Conservation (phyloP, 1,140 invertebrate genomes). For the Leguminivora glycinivorella region DNA sequence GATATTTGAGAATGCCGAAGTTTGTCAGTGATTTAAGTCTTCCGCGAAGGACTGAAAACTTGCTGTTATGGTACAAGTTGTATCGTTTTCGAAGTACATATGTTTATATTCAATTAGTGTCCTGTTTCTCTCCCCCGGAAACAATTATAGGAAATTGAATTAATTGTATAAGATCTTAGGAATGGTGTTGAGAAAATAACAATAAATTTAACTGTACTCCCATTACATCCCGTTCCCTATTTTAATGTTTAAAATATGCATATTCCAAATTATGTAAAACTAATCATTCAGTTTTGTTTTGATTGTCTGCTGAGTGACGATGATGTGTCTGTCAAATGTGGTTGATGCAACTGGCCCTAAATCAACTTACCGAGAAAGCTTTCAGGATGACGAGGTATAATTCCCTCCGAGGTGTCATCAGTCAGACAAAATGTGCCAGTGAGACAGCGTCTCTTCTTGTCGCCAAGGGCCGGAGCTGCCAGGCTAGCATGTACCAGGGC, state of each 20-base stretch:
- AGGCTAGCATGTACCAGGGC: constrained; percentile 87
- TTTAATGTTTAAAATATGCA: too few relatives aligned
- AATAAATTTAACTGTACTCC: too few relatives aligned
- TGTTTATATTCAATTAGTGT: not conserved
- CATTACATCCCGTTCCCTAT: too few relatives aligned
- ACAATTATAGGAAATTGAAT: not conserved
- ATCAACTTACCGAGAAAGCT: constrained; percentile 93
- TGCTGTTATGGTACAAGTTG: not conserved
- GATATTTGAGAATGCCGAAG: constrained; percentile 1
- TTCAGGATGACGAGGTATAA: constrained; percentile 94
- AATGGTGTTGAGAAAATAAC: too few relatives aligned
- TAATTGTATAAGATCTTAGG: too few relatives aligned
- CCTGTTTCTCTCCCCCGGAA: not conserved
- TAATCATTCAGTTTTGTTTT: too few relatives aligned
- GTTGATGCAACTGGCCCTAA: too few relatives aligned
- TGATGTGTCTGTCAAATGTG: too few relatives aligned
- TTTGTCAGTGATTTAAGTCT: constrained; percentile 5
- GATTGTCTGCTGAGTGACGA: too few relatives aligned
- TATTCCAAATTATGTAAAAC: too few relatives aligned
- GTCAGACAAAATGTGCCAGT: constrained; percentile 92
- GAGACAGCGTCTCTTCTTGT: constrained; percentile 86
- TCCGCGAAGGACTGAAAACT: not conserved
- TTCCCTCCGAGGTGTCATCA: constrained; percentile 94
- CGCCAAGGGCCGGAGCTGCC: constrained; percentile 83
- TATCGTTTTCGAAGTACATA: not conserved